Evolutionary conservation across 2,113 vertebrate genomes (phyloP).

Genomic region (Australoheros scitulus): DNA sequence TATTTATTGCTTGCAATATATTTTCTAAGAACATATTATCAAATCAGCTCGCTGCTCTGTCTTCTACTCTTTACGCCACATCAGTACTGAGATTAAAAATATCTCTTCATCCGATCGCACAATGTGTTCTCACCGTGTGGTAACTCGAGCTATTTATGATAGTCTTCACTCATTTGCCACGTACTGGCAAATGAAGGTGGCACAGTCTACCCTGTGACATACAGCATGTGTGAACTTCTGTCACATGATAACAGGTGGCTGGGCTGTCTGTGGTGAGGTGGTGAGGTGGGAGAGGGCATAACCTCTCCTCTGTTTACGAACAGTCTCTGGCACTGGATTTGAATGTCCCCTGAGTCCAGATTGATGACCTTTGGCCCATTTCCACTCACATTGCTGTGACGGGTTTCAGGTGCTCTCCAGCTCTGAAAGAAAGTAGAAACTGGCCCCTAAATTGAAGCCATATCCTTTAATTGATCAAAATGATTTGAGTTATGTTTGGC

Average conservation of each 20-base stretch:
- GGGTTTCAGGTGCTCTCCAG: background rate
- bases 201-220: background rate
- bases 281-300: background rate
- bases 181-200: background rate
- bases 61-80: background rate
- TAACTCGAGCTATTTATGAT: background rate
- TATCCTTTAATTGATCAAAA: background rate
- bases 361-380: conserved; percentile 8
- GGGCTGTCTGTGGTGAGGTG: background rate
- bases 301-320: background rate
- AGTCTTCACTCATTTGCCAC: background rate
- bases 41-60: conserved; percentile 3
- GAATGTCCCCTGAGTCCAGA: background rate
- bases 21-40: conserved; percentile 22
- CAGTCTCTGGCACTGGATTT: background rate
- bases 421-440: background rate
- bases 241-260: background rate
- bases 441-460: background rate
- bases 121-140: background rate
- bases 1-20: conserved; percentile 34
- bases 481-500: no score
- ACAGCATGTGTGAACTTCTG: background rate
- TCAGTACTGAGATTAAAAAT: background rate
- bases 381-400: background rate
- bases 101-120: conserved; percentile 4